A percentile compares a stretch with the other conserved stretches of the same genome.
Conservation (phyloP, 2,797 vertebrate genomes). For the Orientallactaga sibirica region DNA sequence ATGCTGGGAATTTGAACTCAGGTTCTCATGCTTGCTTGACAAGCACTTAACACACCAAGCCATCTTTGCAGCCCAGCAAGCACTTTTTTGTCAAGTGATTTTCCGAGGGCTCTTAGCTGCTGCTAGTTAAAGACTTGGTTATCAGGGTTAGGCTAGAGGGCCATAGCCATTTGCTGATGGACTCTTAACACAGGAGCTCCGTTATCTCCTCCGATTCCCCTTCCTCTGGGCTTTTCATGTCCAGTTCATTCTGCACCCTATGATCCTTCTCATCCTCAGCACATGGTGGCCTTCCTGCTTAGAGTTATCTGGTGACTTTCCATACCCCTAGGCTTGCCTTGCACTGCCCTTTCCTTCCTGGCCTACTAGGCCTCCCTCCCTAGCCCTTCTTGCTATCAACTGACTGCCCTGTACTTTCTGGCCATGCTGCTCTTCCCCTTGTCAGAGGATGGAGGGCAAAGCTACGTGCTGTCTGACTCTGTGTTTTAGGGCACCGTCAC, state of each 20-base stretch:
- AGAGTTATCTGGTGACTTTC: neutral
- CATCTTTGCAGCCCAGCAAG: neutral
- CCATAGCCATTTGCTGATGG: neutral
- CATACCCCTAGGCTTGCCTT: neutral
- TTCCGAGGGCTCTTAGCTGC: neutral
- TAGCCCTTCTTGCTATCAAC: neutral
- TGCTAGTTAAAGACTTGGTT: neutral
- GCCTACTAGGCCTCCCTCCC: no score
- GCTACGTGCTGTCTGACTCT: neutral
- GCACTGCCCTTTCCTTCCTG: neutral
- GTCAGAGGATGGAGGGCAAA: neutral
- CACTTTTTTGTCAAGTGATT: neutral
- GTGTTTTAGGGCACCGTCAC: neutral
- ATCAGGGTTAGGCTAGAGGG: neutral
- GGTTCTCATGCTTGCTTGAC: no score
- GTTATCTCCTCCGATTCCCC: neutral
- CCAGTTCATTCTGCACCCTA: neutral
- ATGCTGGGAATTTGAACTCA: no score
- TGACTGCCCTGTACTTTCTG: neutral
- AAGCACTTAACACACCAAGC: no score
- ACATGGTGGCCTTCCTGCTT: neutral
- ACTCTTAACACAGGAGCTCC: neutral
- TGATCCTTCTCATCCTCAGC: neutral
- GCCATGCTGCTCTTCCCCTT: neutral
- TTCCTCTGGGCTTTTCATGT: neutral